Percentiles rank a stretch among this genome's conserved stretches.
These are phyloP conservation scores for Pristionchus arcanus DNA, from an alignment of 2,888 invertebrate species.

Conservation along the genomic window DNA sequence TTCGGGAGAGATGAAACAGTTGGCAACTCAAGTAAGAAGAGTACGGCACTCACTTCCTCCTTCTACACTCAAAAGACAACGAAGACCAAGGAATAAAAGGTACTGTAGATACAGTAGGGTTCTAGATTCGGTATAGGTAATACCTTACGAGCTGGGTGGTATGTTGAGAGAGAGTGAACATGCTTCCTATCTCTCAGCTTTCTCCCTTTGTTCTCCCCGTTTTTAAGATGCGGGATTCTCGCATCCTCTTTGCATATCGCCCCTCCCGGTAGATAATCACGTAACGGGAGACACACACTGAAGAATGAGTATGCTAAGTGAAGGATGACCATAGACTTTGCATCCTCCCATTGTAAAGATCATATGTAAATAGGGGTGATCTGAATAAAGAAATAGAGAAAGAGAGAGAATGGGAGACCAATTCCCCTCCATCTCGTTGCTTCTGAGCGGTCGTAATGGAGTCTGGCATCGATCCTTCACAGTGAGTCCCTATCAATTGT, in stretches of 20 bases:
- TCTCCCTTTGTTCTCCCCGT: too few relatives aligned
- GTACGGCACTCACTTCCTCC: conserved; percentile 23
- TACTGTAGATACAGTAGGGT: not conserved
- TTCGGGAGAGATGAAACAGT: not conserved
- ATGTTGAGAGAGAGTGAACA: too few relatives aligned
- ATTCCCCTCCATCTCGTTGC: not conserved
- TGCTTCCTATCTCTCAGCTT: too few relatives aligned
- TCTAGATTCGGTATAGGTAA: too few relatives aligned
- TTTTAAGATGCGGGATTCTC: too few relatives aligned
- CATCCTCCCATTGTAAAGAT: not conserved
- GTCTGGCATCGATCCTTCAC: not conserved
- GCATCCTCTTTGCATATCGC: too few relatives aligned
- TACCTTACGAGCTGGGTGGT: too few relatives aligned
- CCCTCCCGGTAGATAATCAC: too few relatives aligned
- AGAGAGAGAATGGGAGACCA: not conserved
- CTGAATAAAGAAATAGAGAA: not conserved
- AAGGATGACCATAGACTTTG: not conserved
- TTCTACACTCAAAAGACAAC: conserved; percentile 11
- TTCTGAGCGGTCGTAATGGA: conserved; percentile 18
- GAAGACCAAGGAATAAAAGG: conserved; percentile 32
- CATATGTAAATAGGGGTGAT: not conserved
- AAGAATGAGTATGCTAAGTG: not conserved
- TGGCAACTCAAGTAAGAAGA: conserved; percentile 2
- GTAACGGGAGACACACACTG: too few relatives aligned
- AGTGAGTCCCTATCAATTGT: not conserved